These are phyloP conservation scores for Microvelia longipes DNA, from an alignment of 1,140 invertebrate species.

Conservation along the genomic window DNA sequence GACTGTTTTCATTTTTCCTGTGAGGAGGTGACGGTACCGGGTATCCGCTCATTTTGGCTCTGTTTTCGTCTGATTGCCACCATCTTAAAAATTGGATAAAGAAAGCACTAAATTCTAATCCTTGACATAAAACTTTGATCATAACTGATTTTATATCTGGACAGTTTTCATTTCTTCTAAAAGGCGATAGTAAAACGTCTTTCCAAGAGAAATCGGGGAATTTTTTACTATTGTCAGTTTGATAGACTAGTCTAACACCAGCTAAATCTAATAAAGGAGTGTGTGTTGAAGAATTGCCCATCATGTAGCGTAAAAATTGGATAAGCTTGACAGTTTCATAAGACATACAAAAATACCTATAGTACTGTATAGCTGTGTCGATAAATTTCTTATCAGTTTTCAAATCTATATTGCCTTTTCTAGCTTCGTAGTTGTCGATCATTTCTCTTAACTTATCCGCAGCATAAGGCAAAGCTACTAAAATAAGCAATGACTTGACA, in stretches of 20 bases:
- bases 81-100: constrained; percentile 15
- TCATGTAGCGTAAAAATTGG: constrained; percentile 7
- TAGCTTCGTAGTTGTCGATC: neutral
- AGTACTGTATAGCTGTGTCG: neutral
- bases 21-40: constrained; percentile 5
- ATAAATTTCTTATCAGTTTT: neutral
- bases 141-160: neutral
- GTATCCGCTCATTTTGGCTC: neutral
- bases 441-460: neutral
- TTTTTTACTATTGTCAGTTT: neutral
- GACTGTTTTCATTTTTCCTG: neutral
- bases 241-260: constrained; percentile 10
- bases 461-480: constrained; percentile 10
- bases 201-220: constrained; percentile 4
- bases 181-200: constrained; percentile 5
- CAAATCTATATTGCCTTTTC: neutral
- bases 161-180: neutral
- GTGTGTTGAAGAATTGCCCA: constrained; percentile 3
- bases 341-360: neutral
- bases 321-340: constrained; percentile 7
- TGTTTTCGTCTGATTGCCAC: constrained; percentile 11
- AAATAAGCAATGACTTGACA: constrained; percentile 1
- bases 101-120: constrained; percentile 12
- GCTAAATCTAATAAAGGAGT: constrained; percentile 9
- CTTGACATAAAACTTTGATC: constrained; percentile 7